A percentile compares a stretch with the other conserved stretches of the same genome.
These are phyloP conservation scores for Eristalis pertinax DNA, from an alignment of 2,888 invertebrate genomes.

Conservation along the genomic window DNA sequence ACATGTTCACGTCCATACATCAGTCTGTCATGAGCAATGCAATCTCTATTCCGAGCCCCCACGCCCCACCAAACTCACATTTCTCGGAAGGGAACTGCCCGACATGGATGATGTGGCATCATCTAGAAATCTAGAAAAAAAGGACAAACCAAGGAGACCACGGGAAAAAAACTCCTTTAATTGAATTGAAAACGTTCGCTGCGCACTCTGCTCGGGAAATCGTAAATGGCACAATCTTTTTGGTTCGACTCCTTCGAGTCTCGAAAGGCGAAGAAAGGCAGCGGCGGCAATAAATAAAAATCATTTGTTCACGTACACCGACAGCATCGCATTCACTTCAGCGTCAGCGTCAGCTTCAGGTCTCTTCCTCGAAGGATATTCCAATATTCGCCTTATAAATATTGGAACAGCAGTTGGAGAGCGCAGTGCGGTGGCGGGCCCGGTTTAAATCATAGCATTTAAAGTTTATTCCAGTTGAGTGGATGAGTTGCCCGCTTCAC, in stretches of 20 bases:
- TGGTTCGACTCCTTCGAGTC: not conserved
- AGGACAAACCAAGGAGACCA: not conserved
- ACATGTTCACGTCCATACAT: not conserved
- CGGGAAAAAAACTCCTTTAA: conserved; percentile 23
- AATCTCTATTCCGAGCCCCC: not conserved
- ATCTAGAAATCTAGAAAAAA: not conserved
- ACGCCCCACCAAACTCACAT: not conserved
- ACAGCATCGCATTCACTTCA: not conserved
- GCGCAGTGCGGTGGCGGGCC: not conserved
- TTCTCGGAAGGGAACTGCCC: too few species aligned
- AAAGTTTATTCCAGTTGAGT: conserved; percentile 56
- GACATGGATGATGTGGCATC: not conserved
- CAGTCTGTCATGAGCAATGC: not conserved
- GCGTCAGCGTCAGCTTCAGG: not conserved
- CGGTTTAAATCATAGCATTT: conserved; percentile 52
- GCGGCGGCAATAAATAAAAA: not conserved
- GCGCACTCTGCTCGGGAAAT: not conserved
- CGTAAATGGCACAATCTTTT: conserved; percentile 17
- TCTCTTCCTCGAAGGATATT: conserved; percentile 24
- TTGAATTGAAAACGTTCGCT: conserved; percentile 52
- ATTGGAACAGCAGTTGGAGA: conserved; percentile 30
- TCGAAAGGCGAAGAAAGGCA: not conserved
- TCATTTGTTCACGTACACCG: conserved; percentile 1
- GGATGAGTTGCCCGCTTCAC: conserved; percentile 20
- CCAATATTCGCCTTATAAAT: conserved; percentile 45